Evolutionary conservation across 2,797 vertebrate species (phyloP).

Genomic region (Myotis planiceps): DNA sequence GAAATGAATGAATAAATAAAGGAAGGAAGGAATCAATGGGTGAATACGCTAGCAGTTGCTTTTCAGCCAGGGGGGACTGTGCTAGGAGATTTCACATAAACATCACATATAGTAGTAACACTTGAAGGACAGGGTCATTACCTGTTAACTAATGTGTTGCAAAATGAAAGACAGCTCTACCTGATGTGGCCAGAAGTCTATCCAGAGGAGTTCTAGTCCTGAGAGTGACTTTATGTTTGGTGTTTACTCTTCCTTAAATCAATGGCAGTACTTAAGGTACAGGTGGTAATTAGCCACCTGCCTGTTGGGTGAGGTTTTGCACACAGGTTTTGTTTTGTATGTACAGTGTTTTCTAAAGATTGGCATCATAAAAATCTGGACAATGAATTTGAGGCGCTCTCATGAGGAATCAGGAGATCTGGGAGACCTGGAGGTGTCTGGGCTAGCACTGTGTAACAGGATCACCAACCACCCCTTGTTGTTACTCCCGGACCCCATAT

Average conservation of each 20-base stretch:
- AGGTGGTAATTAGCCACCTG: neutral
- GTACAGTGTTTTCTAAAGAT: neutral
- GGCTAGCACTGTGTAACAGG: accelerated
- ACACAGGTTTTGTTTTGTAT: neutral
- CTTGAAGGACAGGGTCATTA: neutral
- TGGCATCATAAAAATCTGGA: neutral
- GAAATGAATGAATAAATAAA: neutral
- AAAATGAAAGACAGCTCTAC: neutral
- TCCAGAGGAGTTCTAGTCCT: neutral
- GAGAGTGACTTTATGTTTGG: neutral
- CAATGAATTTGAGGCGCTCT: neutral
- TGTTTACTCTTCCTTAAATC: neutral
- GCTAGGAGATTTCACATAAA: neutral
- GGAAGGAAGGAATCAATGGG: neutral
- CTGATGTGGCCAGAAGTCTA: neutral
- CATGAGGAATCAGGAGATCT: neutral
- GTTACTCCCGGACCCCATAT: accelerated
- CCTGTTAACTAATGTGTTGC: neutral
- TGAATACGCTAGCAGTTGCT: neutral
- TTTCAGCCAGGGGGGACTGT: neutral
- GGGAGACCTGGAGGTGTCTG: accelerated
- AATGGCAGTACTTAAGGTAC: no score
- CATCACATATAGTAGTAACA: accelerated
- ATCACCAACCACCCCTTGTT: accelerated
- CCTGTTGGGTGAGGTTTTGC: neutral